Evolutionary conservation across 1,140 invertebrate genomes (phyloP).

Genomic region (Drosophila punjabiensis): DNA sequence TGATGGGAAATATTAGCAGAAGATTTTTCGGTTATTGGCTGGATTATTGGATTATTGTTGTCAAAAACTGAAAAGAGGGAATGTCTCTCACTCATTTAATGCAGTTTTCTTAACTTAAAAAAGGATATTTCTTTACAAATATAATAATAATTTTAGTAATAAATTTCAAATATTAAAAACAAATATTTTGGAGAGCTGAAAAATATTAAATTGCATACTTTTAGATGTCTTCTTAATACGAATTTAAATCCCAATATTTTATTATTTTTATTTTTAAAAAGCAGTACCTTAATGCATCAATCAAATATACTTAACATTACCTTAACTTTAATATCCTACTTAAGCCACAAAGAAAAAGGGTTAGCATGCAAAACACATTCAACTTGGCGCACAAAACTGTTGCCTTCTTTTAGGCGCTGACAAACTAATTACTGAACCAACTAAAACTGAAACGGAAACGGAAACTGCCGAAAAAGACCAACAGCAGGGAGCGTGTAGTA

Average conservation of each 20-base stretch:
- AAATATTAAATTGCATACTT: background rate
- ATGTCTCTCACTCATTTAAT: background rate
- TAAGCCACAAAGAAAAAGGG: background rate
- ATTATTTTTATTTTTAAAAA: background rate
- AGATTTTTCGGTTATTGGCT: constrained; percentile 4
- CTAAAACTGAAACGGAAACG: constrained; percentile 51
- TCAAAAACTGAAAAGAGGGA: background rate
- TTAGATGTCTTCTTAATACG: background rate
- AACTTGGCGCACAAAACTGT: constrained; percentile 19
- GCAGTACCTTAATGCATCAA: background rate
- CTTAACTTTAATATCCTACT: background rate
- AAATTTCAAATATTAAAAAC: background rate
- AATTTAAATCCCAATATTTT: background rate
- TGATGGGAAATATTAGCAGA: constrained; percentile 12
- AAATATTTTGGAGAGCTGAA: background rate
- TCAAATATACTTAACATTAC: background rate
- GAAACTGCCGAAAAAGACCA: constrained; percentile 56
- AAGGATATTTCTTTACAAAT: background rate
- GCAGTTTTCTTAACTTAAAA: background rate
- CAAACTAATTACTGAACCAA: constrained; percentile 74
- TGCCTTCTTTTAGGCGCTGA: constrained; percentile 60
- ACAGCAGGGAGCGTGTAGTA: background rate
- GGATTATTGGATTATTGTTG: constrained; percentile 13
- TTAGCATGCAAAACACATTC: too few relatives aligned
- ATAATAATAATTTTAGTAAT: background rate